Evolutionary conservation across 2,888 invertebrate species (phyloP).

Genomic region (Merodon equestris): DNA sequence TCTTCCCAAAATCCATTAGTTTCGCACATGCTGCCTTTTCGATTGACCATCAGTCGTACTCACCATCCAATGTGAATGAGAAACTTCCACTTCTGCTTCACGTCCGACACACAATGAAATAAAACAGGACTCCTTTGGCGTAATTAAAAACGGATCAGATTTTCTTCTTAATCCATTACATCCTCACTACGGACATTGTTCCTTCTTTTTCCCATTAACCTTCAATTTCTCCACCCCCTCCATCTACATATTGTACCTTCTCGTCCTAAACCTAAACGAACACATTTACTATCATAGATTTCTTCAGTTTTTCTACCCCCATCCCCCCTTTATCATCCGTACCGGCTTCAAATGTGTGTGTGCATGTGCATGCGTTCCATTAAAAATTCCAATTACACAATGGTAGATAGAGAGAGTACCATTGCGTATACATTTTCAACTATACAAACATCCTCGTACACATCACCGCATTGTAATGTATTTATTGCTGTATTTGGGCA

Average conservation of each 20-base stretch:
- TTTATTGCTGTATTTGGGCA: constrained; percentile 47
- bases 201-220: background rate
- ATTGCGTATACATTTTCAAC: constrained; percentile 50
- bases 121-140: constrained; percentile 9
- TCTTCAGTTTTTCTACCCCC: no score
- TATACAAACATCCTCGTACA: constrained; percentile 31
- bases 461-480: constrained; percentile 21
- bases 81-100: constrained; percentile 26
- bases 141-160: constrained; percentile 67
- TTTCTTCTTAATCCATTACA: constrained; percentile 58
- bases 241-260: background rate
- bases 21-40: no score
- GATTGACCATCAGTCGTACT: constrained; percentile 24
- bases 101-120: constrained; percentile 17
- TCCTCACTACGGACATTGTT: constrained; percentile 2
- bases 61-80: constrained; percentile 32
- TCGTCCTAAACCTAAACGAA: constrained; percentile 16
- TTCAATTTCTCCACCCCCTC: background rate
- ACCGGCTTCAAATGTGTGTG: background rate
- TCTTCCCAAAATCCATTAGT: no score
- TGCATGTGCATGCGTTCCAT: constrained; percentile 32
- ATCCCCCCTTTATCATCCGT: constrained; percentile 3
- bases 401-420: constrained; percentile 15
- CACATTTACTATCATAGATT: constrained; percentile 44
- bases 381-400: constrained; percentile 58